Evolutionary conservation across 2,113 vertebrate species (phyloP), one percentile per base, ranked within the genome.

Genomic region (Gnathonemus echidnorhynchus): DNA sequence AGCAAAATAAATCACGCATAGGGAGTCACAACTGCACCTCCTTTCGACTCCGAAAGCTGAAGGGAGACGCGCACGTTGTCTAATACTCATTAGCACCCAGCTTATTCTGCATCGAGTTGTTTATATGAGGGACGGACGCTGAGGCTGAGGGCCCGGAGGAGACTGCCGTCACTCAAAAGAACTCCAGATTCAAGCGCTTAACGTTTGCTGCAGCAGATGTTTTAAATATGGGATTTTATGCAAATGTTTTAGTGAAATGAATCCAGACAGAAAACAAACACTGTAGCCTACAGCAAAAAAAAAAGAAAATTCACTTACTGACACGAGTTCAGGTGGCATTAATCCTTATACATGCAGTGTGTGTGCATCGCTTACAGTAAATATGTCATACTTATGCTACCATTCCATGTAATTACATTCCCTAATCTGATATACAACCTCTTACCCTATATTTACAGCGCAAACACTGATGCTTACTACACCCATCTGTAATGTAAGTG

Each of bases 381-480:
- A 27, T 87, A 31, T 74, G 70, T 17, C 31, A 74, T 31, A 17
- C 45, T 87, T 49, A 21, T 3, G 86, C 49, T 48, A 53, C 19
- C 39, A 42, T 50, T 15, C 24, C 45, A 48, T 35, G 49, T 50
- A 31, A 9, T 52, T 87, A 84, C 11, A 49, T 86, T 87, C 49
- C 48, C n/a, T 53, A 87, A 50, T 87, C 27, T 87, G 49, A 87
- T 87, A 27, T 24, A 45, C 35, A 58, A 62, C 39, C 50, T 62
- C 35, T 88, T 88, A 15, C 50, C 15, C 31, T 42, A 58, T 46
- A 42, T 89, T 89, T 62, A 85, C 24, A 46, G 5, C 39, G 24
- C 21, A 85, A 58, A 84, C 35, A 80, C 31, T 56, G 90, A 88
- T 88, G 74, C 90, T 92, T 92, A 92, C 92, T 92, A 92, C 83